Conservation (phyloP, 35 echinoderm and acorn worm genomes). For the Heliocidaris erythrogramma region DNA sequence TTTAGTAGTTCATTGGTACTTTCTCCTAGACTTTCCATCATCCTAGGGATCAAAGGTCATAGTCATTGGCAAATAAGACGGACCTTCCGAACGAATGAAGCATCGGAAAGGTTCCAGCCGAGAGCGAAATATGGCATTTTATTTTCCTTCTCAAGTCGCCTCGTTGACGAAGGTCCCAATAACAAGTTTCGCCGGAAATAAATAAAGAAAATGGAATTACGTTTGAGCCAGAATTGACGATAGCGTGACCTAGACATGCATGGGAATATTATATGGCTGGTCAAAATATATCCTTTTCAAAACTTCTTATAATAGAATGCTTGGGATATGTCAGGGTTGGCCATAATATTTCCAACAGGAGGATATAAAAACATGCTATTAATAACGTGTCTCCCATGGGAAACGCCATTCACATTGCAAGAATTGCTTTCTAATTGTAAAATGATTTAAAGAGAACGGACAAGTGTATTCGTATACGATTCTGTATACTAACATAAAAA, state of each 20-base stretch:
- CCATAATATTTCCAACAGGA: not conserved
- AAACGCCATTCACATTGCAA: not conserved
- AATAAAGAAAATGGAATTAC: not conserved
- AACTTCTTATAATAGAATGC: not conserved
- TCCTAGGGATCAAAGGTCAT: not conserved
- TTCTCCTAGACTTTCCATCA: not conserved
- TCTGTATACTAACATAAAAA: too few species aligned
- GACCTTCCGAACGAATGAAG: not conserved
- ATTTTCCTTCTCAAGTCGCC: not conserved
- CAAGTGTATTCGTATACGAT: too few species aligned
- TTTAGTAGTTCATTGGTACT: constrained; percentile 2
- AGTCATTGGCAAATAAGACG: not conserved
- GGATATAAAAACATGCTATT: not conserved
- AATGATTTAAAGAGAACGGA: too few species aligned
- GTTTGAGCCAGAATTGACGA: not conserved
- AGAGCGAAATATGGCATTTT: constrained; percentile 1
- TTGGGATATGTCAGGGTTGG: not conserved
- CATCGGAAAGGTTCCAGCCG: not conserved
- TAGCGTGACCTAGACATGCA: not conserved
- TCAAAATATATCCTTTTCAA: constrained; percentile 4
- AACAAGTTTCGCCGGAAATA: not conserved
- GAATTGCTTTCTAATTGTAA: not conserved
- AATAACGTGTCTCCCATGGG: not conserved
- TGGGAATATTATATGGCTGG: not conserved
- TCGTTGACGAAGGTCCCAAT: not conserved